Conservation (phyloP, 1,140 invertebrate genomes). For the Schlechtendalia chinensis region DNA sequence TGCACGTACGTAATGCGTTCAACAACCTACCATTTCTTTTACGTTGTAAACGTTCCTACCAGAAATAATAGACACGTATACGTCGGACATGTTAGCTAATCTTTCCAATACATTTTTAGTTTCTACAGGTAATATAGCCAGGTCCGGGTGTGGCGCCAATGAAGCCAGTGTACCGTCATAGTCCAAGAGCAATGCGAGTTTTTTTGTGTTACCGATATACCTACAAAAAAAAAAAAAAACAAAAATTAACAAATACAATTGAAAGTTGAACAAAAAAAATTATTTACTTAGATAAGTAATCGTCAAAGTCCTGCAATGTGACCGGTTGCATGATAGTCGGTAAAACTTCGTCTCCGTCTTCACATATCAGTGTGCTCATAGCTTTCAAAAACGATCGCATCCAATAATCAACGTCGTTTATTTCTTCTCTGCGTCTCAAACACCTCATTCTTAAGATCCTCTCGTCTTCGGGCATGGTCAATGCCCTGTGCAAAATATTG, state of each 20-base stretch:
- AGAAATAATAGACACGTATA: conserved; percentile 84
- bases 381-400: conserved; percentile 83
- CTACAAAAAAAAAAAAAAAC: conserved; percentile 58
- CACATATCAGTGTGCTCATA: conserved; percentile 71
- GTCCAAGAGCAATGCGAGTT: conserved; percentile 79
- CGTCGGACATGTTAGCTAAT: conserved; percentile 79
- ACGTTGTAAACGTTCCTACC: conserved; percentile 85
- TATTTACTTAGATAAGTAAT: conserved; percentile 76
- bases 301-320: conserved; percentile 83
- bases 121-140: conserved; percentile 79
- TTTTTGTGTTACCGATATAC: conserved; percentile 82
- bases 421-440: conserved; percentile 72
- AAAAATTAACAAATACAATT: too few species aligned
- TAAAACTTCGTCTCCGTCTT: conserved; percentile 75
- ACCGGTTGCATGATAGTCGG: conserved; percentile 81
- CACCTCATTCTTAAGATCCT: conserved; percentile 82
- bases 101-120: conserved; percentile 81
- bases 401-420: conserved; percentile 85
- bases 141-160: conserved; percentile 83
- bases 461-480: conserved; percentile 88
- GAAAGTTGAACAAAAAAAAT: background rate
- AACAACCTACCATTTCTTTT: conserved; percentile 70
- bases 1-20: too few species aligned
- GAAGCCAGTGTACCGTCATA: conserved; percentile 88
- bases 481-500: conserved; percentile 77